phyloP scores from a whole-genome alignment of 2,113 vertebrate genomes.

The Rhabdomys dilectus region DNA sequence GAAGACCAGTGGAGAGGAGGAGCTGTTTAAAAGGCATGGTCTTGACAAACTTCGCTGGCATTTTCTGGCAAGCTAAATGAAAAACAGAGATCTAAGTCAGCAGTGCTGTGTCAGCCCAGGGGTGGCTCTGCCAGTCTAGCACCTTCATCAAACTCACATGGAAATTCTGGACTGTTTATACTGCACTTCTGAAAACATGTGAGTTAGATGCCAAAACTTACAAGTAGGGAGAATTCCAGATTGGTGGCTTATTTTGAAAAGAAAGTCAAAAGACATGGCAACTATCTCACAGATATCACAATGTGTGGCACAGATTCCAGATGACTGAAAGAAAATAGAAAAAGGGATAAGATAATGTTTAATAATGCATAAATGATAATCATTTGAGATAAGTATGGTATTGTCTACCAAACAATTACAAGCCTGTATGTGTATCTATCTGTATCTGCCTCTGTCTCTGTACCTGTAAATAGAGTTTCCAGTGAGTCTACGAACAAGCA shows the following conservation, averaged over 20 bases:
- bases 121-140: neutral
- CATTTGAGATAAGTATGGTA: neutral
- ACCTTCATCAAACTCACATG: conserved; percentile 26
- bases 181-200: neutral
- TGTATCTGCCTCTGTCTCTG: neutral
- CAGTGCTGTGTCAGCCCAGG: neutral
- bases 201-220: conserved; percentile 42
- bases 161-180: conserved; percentile 16
- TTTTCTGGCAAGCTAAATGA: neutral
- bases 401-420: neutral
- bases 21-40: neutral
- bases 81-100: conserved; percentile 26
- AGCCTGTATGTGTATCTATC: neutral
- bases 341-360: neutral
- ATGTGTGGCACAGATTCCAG: neutral
- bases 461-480: neutral
- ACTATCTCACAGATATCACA: neutral
- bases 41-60: neutral
- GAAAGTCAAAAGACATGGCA: neutral
- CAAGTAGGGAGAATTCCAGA: conserved; percentile 35
- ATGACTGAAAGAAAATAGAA: neutral
- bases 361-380: neutral
- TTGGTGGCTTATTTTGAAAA: conserved; percentile 47
- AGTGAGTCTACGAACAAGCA: neutral
- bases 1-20: neutral